Evolutionary conservation across 2,888 invertebrate species (phyloP).

Genomic region (Meiosimyza platycephala): DNA sequence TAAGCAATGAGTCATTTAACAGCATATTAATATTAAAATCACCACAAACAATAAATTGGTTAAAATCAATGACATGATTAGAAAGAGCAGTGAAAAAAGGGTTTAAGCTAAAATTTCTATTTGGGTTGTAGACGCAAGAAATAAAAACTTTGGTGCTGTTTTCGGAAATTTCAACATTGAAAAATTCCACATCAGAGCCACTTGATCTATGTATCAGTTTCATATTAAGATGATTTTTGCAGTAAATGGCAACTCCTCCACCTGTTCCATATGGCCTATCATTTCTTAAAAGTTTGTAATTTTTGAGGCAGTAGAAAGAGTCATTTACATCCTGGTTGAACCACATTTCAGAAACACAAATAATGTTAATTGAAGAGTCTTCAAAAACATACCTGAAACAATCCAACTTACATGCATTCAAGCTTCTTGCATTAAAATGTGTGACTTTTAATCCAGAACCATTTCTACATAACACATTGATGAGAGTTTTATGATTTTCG

Average conservation of each 20-base stretch:
- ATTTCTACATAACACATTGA: not conserved
- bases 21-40: too few species aligned
- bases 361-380: not conserved
- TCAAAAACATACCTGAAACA: not conserved
- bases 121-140: not conserved
- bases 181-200: not conserved
- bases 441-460: not conserved
- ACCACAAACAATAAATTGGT: too few species aligned
- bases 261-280: not conserved
- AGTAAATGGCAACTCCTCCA: not conserved
- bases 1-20: too few species aligned
- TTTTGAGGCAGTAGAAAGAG: not conserved
- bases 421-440: not conserved
- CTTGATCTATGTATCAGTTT: not conserved
- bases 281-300: not conserved
- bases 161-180: constrained; percentile 21
- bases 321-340: not conserved
- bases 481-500: not conserved
- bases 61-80: too few species aligned
- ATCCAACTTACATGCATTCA: not conserved
- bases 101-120: not conserved
- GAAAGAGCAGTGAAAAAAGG: too few species aligned
- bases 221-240: not conserved
- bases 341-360: not conserved
- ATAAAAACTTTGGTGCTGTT: not conserved